A percentile compares a stretch with the other conserved stretches of the same genome.
Evolutionary conservation across 2,888 invertebrate species (phyloP).

Genomic region (Pteria penguin): DNA sequence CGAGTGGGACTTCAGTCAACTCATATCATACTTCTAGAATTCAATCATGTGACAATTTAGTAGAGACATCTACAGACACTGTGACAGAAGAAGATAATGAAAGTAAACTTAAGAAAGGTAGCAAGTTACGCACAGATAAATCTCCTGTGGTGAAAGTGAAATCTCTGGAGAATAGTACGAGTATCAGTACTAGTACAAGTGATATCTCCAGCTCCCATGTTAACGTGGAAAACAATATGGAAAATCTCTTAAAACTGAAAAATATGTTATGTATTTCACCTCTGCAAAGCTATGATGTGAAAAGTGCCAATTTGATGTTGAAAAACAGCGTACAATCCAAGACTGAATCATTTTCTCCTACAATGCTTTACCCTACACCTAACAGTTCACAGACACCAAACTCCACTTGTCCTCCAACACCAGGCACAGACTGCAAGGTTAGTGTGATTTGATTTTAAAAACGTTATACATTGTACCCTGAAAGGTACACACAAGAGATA

Average conservation of each 20-base stretch:
- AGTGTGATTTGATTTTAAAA: background rate
- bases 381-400: slow-evolving; percentile 83
- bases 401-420: slow-evolving; percentile 83
- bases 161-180: slow-evolving; percentile 55
- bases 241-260: slow-evolving; percentile 54
- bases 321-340: slow-evolving; percentile 31
- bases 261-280: slow-evolving; percentile 49
- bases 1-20: slow-evolving; percentile 1
- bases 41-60: slow-evolving; percentile 42
- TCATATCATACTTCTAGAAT: slow-evolving; percentile 62
- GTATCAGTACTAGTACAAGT: slow-evolving; percentile 78
- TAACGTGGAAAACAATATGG: slow-evolving; percentile 33
- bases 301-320: slow-evolving; percentile 38
- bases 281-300: background rate
- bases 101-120: slow-evolving; percentile 9
- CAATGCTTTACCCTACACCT: slow-evolving; percentile 81
- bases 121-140: slow-evolving; percentile 6
- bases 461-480: too few species aligned
- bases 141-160: slow-evolving; percentile 40
- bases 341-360: slow-evolving; percentile 52
- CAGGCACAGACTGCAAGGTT: slow-evolving; percentile 78
- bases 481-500: too few species aligned
- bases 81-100: slow-evolving; percentile 72
- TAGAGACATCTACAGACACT: slow-evolving; percentile 83
- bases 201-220: slow-evolving; percentile 76